Evolutionary conservation across 2,113 vertebrate species (phyloP).

Genomic region (Urocolius indicus): DNA sequence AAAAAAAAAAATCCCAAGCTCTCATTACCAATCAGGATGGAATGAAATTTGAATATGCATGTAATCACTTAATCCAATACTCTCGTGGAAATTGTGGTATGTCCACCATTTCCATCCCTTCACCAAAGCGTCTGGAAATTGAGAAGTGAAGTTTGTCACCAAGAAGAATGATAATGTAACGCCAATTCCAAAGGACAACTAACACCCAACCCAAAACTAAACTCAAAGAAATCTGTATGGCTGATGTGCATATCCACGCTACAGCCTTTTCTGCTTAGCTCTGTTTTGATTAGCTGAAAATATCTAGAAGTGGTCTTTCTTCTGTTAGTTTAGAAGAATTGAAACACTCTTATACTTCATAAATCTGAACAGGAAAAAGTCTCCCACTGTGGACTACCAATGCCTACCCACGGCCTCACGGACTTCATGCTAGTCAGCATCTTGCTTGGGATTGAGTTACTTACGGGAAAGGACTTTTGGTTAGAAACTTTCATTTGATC

Average conservation of each 20-base stretch:
- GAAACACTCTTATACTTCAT: conserved; percentile 11
- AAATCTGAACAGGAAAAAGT: conserved; percentile 17
- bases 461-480: conserved; percentile 8
- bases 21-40: conserved; percentile 59
- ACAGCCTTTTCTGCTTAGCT: conserved; percentile 50
- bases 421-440: conserved; percentile 18
- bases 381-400: not conserved
- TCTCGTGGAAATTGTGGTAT: conserved; percentile 50
- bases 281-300: conserved; percentile 38
- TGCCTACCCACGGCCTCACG: not conserved
- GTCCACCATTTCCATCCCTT: conserved; percentile 44
- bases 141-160: conserved; percentile 15
- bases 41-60: conserved; percentile 70
- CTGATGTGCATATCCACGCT: conserved; percentile 34
- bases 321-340: conserved; percentile 25
- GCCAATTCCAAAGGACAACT: not conserved
- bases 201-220: conserved; percentile 27
- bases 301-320: conserved; percentile 15
- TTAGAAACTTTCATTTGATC: not conserved
- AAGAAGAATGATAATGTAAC: not conserved
- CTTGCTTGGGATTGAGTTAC: conserved; percentile 19
- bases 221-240: conserved; percentile 36
- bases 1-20: conserved; percentile 34
- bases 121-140: conserved; percentile 44
- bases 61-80: conserved; percentile 66